These are phyloP conservation scores for Platalea minor DNA, from an alignment of 2,797 vertebrate species.

Conservation along the genomic window DNA sequence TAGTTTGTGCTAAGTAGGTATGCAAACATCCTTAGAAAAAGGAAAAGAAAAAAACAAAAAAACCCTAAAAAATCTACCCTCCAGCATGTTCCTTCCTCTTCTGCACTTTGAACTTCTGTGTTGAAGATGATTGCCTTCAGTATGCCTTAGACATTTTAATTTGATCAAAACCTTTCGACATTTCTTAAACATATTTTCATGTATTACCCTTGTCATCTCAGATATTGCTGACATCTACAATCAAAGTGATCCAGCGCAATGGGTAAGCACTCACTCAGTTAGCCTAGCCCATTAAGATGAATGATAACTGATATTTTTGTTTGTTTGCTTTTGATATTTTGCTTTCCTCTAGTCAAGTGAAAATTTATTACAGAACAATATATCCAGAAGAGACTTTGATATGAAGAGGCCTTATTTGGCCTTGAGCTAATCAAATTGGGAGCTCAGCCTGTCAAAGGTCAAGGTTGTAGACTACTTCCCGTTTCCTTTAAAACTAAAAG, in stretches of 20 bases:
- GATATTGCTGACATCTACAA: background rate
- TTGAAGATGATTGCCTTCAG: constrained; percentile 16
- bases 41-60: background rate
- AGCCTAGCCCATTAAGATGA: background rate
- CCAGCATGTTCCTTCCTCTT: background rate
- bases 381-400: background rate
- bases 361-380: constrained; percentile 40
- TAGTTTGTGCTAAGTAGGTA: background rate
- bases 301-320: constrained; percentile 10
- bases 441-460: background rate
- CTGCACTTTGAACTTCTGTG: background rate
- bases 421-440: constrained; percentile 10
- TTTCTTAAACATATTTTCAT: constrained; percentile 22
- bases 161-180: constrained; percentile 25
- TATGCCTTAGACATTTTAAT: constrained; percentile 30
- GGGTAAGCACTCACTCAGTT: background rate
- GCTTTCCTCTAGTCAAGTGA: constrained; percentile 26
- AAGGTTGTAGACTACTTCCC: constrained; percentile 42
- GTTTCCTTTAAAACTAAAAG: constrained; percentile 45
- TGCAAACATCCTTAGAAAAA: background rate
- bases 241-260: constrained; percentile 4
- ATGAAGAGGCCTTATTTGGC: background rate
- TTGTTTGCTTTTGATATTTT: constrained; percentile 50
- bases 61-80: background rate
- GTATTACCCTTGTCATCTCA: background rate